Evolutionary conservation across 2,797 vertebrate genomes (phyloP).

Genomic region (Halcyon chelicuti): DNA sequence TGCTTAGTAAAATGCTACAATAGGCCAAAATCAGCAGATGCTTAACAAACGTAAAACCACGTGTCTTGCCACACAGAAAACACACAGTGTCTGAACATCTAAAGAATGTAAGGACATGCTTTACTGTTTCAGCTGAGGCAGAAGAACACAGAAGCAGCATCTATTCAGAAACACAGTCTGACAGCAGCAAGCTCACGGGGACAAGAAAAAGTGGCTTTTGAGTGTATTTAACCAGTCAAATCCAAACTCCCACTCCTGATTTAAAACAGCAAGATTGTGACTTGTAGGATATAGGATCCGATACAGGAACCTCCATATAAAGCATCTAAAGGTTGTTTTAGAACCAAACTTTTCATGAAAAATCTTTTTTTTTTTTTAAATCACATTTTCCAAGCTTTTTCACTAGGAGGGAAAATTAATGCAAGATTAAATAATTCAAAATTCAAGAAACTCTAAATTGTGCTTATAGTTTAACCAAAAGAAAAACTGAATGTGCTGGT

Average conservation of each 20-base stretch:
- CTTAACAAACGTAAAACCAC: neutral
- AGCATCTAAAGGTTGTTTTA: neutral
- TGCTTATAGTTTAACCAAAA: neutral
- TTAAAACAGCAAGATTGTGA: neutral
- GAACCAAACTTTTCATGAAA: neutral
- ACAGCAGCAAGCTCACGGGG: neutral
- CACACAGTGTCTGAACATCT: fast-evolving
- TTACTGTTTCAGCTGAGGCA: neutral
- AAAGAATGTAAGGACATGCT: neutral
- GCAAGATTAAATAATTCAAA: neutral
- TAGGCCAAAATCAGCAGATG: neutral
- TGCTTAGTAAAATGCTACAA: neutral
- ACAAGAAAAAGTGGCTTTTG: neutral
- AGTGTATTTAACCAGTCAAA: neutral
- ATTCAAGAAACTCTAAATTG: neutral
- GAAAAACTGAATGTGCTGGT: neutral
- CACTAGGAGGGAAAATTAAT: neutral
- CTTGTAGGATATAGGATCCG: neutral
- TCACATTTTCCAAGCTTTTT: neutral
- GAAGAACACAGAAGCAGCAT: neutral
- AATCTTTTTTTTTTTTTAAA: neutral
- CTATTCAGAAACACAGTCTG: neutral
- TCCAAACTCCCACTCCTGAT: neutral
- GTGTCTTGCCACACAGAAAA: neutral
- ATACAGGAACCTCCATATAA: neutral